These are phyloP conservation scores for Halisarca cf. caerulea DNA, from an alignment of 37 sponge, comb jelly and placozoan species.

Conservation along the genomic window DNA sequence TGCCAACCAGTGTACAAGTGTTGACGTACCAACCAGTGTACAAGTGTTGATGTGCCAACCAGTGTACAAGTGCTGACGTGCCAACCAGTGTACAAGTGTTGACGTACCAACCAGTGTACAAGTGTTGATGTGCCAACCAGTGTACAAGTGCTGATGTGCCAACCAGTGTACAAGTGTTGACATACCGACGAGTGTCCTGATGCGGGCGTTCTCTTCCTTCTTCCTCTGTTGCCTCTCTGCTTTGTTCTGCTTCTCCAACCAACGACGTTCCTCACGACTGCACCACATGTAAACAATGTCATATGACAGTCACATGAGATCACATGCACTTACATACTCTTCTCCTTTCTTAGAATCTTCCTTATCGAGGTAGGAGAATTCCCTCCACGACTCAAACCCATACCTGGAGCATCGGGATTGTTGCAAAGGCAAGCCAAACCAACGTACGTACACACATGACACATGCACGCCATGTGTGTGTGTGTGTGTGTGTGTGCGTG, in stretches of 20 bases:
- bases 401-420: conserved; percentile 50
- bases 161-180: too few species aligned
- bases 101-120: too few species aligned
- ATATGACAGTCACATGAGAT: background rate
- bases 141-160: too few species aligned
- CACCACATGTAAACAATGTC: background rate
- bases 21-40: too few species aligned
- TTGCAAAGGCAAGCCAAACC: too few species aligned
- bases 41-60: too few species aligned
- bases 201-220: conserved; percentile 80
- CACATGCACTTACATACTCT: conserved; percentile 45
- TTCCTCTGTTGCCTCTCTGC: conserved; percentile 75
- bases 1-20: too few species aligned
- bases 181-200: conserved; percentile 82
- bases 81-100: too few species aligned
- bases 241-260: conserved; percentile 96
- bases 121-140: too few species aligned
- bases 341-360: conserved; percentile 93
- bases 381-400: conserved; percentile 94
- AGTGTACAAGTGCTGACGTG: too few species aligned
- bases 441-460: background rate
- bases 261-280: conserved; percentile 93
- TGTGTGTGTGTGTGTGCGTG: too few species aligned
- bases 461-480: too few species aligned
- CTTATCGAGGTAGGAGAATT: conserved; percentile 95